A percentile compares a stretch with the other conserved stretches of the same genome.
Evolutionary conservation across 2,888 invertebrate species (phyloP).

Genomic region (Nomada fucata): DNA sequence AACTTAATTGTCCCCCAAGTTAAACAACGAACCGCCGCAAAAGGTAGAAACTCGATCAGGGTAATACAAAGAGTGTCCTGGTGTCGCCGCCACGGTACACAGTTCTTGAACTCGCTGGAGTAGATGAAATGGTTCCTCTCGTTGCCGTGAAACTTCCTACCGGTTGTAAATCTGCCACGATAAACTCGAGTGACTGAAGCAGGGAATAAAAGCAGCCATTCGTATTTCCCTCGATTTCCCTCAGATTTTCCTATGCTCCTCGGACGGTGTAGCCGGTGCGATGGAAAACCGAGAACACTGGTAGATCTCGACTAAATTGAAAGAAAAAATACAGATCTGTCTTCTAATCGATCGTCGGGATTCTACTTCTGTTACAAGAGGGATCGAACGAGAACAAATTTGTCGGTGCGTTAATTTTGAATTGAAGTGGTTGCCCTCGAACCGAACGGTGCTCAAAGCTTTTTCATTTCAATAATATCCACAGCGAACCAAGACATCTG

Average conservation of each 20-base stretch:
- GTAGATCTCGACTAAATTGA: not conserved
- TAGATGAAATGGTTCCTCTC: conserved; percentile 13
- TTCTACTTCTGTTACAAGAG: not conserved
- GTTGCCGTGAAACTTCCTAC: conserved; percentile 35
- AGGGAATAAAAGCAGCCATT: conserved; percentile 25
- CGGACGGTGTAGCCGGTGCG: not conserved
- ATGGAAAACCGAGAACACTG: not conserved
- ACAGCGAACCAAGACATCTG: not conserved
- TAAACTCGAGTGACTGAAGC: conserved; percentile 29
- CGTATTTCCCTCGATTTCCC: conserved; percentile 24
- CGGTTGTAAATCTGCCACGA: conserved; percentile 37
- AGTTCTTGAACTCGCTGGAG: conserved; percentile 13
- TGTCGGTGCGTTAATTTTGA: not conserved
- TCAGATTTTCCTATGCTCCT: not conserved
- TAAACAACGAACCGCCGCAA: conserved; percentile 22
- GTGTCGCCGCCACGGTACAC: conserved; percentile 25
- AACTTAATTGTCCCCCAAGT: conserved; percentile 58
- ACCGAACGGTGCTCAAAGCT: not conserved
- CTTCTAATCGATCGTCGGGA: not conserved
- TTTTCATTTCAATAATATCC: not conserved
- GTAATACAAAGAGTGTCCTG: conserved; percentile 27
- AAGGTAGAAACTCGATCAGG: conserved; percentile 57
- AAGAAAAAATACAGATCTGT: conserved; percentile 1
- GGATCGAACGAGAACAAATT: not conserved
- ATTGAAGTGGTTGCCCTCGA: not conserved